Percentiles rank a stretch among this genome's conserved stretches.
Evolutionary conservation across 2,797 vertebrate genomes (phyloP).

Genomic region (Silurus aristotelis): DNA sequence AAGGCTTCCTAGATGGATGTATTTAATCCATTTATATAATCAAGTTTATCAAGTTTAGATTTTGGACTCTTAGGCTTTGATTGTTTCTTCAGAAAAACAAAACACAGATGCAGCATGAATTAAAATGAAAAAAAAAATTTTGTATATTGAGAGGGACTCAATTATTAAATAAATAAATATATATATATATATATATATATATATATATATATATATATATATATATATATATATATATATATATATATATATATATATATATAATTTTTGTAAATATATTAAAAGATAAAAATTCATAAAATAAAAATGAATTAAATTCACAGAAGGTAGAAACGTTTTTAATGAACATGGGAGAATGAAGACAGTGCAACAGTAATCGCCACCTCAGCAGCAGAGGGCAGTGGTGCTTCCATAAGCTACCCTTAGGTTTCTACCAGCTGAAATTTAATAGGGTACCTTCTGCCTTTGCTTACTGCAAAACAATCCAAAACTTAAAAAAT

Average conservation of each 20-base stretch:
- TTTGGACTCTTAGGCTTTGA: background rate
- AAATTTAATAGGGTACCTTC: background rate
- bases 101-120: background rate
- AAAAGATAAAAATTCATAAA: too few relatives aligned
- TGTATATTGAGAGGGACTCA: too few relatives aligned
- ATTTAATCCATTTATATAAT: background rate
- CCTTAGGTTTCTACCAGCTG: background rate
- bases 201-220: too few relatives aligned
- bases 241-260: too few relatives aligned
- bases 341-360: background rate
- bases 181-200: too few relatives aligned
- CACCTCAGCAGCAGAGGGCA: constrained; percentile 44
- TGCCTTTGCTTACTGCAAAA: background rate
- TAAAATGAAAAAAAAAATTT: too few relatives aligned
- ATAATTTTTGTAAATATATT: too few relatives aligned
- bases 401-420: constrained; percentile 28
- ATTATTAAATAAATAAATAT: too few relatives aligned
- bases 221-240: too few relatives aligned
- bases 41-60: too few relatives aligned
- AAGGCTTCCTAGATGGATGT: background rate
- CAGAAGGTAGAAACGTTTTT: background rate
- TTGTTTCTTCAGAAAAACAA: background rate
- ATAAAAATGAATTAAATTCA: background rate
- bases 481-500: background rate
- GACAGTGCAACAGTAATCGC: background rate